Evolutionary conservation across 1,140 invertebrate species (phyloP), one percentile per base, ranked within the genome.

Genomic region (Drosophila pectinifera): DNA sequence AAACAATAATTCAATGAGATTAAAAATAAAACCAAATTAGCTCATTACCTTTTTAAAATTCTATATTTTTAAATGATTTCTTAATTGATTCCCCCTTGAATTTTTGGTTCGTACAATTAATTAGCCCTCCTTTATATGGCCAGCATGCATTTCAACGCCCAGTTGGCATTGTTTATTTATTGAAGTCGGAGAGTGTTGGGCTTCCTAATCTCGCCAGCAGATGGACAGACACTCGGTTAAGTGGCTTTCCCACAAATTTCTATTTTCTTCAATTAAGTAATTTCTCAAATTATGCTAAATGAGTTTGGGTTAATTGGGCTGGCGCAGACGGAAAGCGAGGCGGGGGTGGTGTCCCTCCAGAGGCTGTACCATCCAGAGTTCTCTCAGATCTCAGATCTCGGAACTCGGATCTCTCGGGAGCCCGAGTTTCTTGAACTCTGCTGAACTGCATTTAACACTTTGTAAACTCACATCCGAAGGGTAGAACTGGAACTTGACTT

Each of bases 211-310:
- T 68, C 48, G 34, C 51, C 57, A 28, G 22, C 38, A 51, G 34
- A 34, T 49, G 58, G 58, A 38, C 16, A 31, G 18, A 62, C 56
- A 43, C 26, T 22, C 42, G n/a, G 24, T 55, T 63, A 69, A 69
- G 49, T 72, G 67, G 31, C 45, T 73, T 65, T 74, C 59, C 49
- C 62, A 78, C 80, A 86, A 83, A 77, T 88, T 79, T 65, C 67
- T 73, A 70, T 65, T 69, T 62, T 73, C 46, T 62, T 80, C 84
- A 88, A 88, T 88, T 88, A 81, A 78, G 69, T 89, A 88, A 88
- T 88, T 80, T 79, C 48, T 55, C 14, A 73, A 89, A 88, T 88
- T 88, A 83, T 88, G 80, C 67, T 58, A 77, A 88, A 83, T 83
- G 84, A 77, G 84, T 83, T 72, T 73, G 84, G 79, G 83, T 89